Evolutionary conservation across 2,888 invertebrate genomes (phyloP).

Genomic region (Drosophila quinaria): DNA sequence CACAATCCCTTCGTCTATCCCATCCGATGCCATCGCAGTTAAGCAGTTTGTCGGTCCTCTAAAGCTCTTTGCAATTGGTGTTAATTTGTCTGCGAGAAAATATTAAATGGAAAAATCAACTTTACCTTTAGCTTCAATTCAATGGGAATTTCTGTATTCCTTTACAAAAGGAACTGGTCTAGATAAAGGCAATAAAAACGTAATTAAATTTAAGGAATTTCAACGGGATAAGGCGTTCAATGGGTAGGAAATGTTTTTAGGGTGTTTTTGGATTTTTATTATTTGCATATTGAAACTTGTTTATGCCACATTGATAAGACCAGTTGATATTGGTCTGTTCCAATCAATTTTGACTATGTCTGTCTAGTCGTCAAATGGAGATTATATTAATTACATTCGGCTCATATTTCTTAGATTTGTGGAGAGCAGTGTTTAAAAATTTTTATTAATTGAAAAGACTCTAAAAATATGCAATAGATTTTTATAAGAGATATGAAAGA

Average conservation of each 20-base stretch:
- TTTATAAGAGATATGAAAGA: not conserved
- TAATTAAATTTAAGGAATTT: slow-evolving; percentile 70
- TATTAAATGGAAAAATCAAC: slow-evolving; percentile 70
- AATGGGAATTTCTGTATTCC: slow-evolving; percentile 33
- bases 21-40: slow-evolving; percentile 29
- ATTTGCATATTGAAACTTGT: not conserved
- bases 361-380: too few species aligned
- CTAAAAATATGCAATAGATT: not conserved
- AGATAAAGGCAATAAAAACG: slow-evolving; percentile 53
- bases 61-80: slow-evolving; percentile 63
- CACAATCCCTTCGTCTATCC: slow-evolving; percentile 6
- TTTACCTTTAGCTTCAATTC: slow-evolving; percentile 64
- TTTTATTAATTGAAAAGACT: not conserved
- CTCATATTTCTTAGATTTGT: too few species aligned
- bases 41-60: slow-evolving; percentile 54
- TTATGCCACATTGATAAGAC: not conserved
- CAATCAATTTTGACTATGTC: not conserved
- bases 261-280: not conserved
- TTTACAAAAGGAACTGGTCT: slow-evolving; percentile 8
- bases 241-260: not conserved
- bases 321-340: not conserved
- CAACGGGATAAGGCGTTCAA: not conserved
- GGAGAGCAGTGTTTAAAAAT: not conserved
- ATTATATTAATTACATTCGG: too few species aligned
- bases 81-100: slow-evolving; percentile 76